Conservation (phyloP, 2,888 invertebrate genomes). For the Camponotus fellah region DNA sequence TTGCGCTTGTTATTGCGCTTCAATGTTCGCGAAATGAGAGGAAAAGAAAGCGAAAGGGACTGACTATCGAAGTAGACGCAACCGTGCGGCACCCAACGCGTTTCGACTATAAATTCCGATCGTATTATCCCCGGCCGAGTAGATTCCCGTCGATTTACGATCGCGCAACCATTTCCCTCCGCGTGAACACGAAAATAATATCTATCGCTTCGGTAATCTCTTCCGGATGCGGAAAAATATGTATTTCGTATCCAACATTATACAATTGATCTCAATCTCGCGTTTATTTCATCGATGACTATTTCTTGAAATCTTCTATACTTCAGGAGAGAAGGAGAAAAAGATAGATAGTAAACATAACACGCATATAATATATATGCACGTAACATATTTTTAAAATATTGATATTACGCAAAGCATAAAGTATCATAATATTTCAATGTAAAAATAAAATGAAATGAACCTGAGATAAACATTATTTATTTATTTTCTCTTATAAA, state of each 20-base stretch:
- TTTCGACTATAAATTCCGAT: constrained; percentile 48
- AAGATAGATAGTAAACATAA: not conserved
- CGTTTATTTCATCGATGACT: constrained; percentile 9
- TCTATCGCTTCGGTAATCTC: constrained; percentile 41
- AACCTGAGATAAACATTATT: not conserved
- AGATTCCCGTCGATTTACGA: constrained; percentile 42
- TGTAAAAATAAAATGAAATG: constrained; percentile 15
- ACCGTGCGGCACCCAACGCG: constrained; percentile 25
- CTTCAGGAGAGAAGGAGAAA: not conserved
- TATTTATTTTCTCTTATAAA: constrained; percentile 20
- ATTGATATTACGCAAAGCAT: not conserved
- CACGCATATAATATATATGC: not conserved
- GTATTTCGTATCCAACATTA: constrained; percentile 30
- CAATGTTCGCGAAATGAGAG: constrained; percentile 39
- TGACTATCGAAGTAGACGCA: constrained; percentile 39
- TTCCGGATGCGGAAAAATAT: constrained; percentile 26
- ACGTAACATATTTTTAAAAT: not conserved
- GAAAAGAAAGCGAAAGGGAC: constrained; percentile 42
- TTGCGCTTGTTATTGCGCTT: constrained; percentile 20
- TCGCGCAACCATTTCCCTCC: constrained; percentile 17
- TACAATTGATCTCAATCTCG: constrained; percentile 14
- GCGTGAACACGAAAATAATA: constrained; percentile 45
- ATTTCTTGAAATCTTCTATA: constrained; percentile 11
- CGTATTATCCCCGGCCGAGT: constrained; percentile 38
- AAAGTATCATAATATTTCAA: not conserved